Conservation (phyloP, 2,888 invertebrate species). For the Microctonus aethiopoides region DNA sequence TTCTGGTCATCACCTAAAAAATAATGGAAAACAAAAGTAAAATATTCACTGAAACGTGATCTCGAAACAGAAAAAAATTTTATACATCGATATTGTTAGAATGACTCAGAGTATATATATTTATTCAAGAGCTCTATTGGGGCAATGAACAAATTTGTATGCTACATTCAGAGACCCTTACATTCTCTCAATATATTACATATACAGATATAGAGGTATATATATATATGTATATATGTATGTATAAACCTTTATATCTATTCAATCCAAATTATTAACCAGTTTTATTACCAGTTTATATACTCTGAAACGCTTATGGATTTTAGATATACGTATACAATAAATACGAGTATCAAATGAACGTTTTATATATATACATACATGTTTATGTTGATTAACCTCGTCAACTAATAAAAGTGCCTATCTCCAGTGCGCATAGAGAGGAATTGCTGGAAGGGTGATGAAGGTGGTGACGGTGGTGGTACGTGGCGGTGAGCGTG, state of each 20-base stretch:
- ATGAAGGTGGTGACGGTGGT: too few relatives aligned
- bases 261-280: conserved; percentile 16
- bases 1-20: background rate
- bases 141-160: conserved; percentile 20
- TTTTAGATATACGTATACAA: background rate
- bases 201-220: background rate
- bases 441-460: conserved; percentile 21
- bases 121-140: conserved; percentile 55
- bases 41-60: background rate
- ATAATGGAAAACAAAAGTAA: background rate
- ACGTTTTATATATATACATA: background rate
- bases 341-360: background rate
- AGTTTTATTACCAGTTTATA: background rate
- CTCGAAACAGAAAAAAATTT: background rate
- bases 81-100: conserved; percentile 51
- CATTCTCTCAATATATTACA: too few relatives aligned
- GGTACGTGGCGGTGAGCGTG: too few relatives aligned
- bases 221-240: background rate
- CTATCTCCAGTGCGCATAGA: background rate
- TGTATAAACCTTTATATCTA: background rate
- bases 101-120: conserved; percentile 64
- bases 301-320: background rate
- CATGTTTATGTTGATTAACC: background rate
- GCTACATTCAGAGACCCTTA: background rate
- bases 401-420: background rate